These are phyloP conservation scores for Branchinecta lynchi DNA, from an alignment of 1,140 invertebrate species.

Conservation along the genomic window DNA sequence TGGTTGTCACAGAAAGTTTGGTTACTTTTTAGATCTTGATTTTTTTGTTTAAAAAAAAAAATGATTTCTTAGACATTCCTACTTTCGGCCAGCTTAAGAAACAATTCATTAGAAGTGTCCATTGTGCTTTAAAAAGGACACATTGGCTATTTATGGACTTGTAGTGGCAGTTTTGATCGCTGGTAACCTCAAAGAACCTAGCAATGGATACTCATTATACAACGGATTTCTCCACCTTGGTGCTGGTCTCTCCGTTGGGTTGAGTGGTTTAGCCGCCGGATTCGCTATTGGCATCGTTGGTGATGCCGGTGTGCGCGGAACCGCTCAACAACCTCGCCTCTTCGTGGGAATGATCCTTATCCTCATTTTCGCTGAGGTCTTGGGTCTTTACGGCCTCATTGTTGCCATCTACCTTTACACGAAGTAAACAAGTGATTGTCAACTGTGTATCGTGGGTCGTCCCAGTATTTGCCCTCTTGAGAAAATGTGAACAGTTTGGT, in stretches of 20 bases:
- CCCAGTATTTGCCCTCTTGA: too few relatives aligned
- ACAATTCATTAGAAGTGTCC: too few relatives aligned
- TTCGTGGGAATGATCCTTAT: conserved; percentile 99
- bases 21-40: too few relatives aligned
- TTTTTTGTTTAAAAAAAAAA: too few relatives aligned
- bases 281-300: conserved; percentile 98
- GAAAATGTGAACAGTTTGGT: too few relatives aligned
- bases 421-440: conserved; percentile 39
- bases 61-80: too few relatives aligned
- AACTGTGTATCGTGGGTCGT: too few relatives aligned
- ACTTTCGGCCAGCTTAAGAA: too few relatives aligned
- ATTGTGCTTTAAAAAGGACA: too few relatives aligned
- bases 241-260: conserved; percentile 88
- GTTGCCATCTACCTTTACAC: conserved; percentile 96
- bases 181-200: conserved; percentile 45
- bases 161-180: conserved; percentile 97
- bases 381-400: conserved; percentile 98
- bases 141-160: conserved; percentile 98
- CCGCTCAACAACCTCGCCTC: conserved; percentile 93
- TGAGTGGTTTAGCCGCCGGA: conserved; percentile 91
- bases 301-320: conserved; percentile 94
- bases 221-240: conserved; percentile 95
- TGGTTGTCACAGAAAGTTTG: too few relatives aligned
- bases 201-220: conserved; percentile 52
- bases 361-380: conserved; percentile 99